These are phyloP conservation scores for Zophobas morio DNA, from an alignment of 1,140 invertebrate species.

Conservation along the genomic window DNA sequence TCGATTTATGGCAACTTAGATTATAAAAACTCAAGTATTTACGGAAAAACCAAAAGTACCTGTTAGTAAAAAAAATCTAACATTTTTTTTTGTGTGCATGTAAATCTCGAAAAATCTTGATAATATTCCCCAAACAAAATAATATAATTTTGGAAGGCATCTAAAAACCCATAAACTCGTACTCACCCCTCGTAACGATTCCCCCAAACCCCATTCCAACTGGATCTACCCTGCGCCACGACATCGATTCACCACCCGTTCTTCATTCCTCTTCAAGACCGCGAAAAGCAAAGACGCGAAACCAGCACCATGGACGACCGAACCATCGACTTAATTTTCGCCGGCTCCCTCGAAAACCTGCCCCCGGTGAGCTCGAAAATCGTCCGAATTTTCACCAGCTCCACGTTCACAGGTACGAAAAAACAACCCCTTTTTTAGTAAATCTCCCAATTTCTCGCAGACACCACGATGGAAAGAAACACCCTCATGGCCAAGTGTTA, in stretches of 20 bases:
- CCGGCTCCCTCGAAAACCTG: conserved; percentile 88
- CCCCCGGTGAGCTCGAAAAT: conserved; percentile 98
- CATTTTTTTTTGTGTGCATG: too few species aligned
- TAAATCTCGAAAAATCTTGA: too few species aligned
- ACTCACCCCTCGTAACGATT: background rate
- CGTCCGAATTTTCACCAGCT: conserved; percentile 98
- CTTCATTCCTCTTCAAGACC: conserved; percentile 1
- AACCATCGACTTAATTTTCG: conserved; percentile 91
- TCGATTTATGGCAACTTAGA: too few species aligned
- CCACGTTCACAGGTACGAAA: conserved; percentile 93
- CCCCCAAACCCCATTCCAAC: background rate
- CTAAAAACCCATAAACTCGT: too few species aligned
- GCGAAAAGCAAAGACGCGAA: background rate
- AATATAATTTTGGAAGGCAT: too few species aligned
- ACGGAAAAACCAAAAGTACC: too few species aligned
- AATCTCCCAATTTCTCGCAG: conserved; percentile 70
- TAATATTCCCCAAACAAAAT: too few species aligned
- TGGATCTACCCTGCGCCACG: background rate
- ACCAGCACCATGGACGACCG: conserved; percentile 84
- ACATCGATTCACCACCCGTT: background rate
- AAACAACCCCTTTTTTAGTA: conserved; percentile 1
- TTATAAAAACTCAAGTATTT: too few species aligned
- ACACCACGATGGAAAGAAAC: conserved; percentile 97
- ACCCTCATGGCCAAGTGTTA: conserved; percentile 99
- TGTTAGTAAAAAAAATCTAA: too few species aligned